phyloP scores from a whole-genome alignment of 2,113 vertebrate genomes.

The Bubo blakistoni region DNA sequence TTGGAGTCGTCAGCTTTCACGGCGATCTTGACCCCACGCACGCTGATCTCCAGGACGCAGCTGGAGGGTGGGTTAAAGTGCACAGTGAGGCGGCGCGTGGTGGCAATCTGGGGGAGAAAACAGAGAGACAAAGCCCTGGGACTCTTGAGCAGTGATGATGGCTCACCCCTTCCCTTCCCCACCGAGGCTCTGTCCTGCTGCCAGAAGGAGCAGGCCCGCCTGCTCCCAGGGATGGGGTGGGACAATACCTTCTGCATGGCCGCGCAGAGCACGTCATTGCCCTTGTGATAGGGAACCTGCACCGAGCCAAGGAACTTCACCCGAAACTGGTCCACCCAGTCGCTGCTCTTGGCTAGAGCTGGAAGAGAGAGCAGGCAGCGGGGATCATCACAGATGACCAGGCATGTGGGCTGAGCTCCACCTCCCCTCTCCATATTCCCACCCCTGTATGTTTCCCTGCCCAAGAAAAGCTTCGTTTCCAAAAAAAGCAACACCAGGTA shows the following conservation, averaged over 20 bases:
- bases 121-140: neutral
- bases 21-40: conserved; percentile 91
- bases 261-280: conserved; percentile 94
- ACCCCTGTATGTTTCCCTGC: neutral
- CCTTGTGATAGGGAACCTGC: conserved; percentile 96
- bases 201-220: neutral
- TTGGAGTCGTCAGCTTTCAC: conserved; percentile 88
- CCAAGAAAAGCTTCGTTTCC: neutral
- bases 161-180: neutral
- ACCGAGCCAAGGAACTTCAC: conserved; percentile 96
- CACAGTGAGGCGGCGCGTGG: conserved; percentile 92
- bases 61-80: conserved; percentile 97
- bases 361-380: neutral
- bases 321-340: conserved; percentile 91
- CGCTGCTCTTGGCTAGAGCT: conserved; percentile 80
- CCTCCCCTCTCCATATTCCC: neutral
- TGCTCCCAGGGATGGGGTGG: neutral
- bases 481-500: neutral
- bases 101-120: conserved; percentile 82
- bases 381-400: neutral
- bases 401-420: neutral
- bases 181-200: neutral
- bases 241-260: conserved; percentile 96
- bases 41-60: conserved; percentile 91
- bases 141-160: neutral